Evolutionary conservation across 1,140 invertebrate genomes (phyloP).

Genomic region (Gonatopus flavifemur): DNA sequence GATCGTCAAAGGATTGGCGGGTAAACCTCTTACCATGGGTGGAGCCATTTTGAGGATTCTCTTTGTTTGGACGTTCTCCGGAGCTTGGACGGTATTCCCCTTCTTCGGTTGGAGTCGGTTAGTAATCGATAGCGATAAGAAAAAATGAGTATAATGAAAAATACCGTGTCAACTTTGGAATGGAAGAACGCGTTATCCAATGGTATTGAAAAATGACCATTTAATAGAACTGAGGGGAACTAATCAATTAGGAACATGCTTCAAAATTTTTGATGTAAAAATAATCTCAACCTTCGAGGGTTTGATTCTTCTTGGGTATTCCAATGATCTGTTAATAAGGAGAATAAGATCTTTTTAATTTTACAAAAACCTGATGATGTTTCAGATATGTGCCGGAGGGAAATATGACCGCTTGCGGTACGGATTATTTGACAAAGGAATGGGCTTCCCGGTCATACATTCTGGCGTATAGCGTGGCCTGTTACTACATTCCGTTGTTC

Average conservation of each 20-base stretch:
- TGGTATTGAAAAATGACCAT: not conserved
- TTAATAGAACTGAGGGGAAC: not conserved
- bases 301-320: too few species aligned
- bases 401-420: slow-evolving; percentile 83
- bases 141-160: too few species aligned
- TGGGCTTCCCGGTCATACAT: slow-evolving; percentile 70
- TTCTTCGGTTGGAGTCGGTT: slow-evolving; percentile 81
- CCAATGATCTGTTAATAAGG: too few species aligned
- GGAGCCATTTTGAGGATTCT: slow-evolving; percentile 70
- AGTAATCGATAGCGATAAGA: too few species aligned
- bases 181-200: not conserved
- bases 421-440: slow-evolving; percentile 75
- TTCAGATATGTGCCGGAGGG: slow-evolving; percentile 83
- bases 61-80: slow-evolving; percentile 69
- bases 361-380: not conserved
- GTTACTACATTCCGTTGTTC: slow-evolving; percentile 72
- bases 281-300: too few species aligned
- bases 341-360: not conserved
- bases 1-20: slow-evolving; percentile 78
- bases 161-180: not conserved
- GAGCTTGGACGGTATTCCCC: slow-evolving; percentile 71
- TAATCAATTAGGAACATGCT: too few species aligned
- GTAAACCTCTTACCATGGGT: slow-evolving; percentile 70
- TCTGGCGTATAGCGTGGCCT: slow-evolving; percentile 69
- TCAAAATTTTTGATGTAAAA: too few species aligned